These are phyloP conservation scores for Gibbula magus DNA, from an alignment of 2,888 invertebrate species.

Conservation along the genomic window DNA sequence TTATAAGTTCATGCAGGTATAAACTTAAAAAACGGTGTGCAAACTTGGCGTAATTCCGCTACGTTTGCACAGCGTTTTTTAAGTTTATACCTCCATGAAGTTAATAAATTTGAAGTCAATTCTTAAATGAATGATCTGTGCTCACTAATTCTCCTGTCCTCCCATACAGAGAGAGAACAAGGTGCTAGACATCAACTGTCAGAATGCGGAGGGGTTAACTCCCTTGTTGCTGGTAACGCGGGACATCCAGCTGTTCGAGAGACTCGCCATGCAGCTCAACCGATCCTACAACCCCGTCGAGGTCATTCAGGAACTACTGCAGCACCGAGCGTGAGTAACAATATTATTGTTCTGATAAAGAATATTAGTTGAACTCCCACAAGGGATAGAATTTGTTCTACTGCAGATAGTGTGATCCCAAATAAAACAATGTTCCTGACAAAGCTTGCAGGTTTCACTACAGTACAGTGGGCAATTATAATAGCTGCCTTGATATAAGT, in stretches of 20 bases:
- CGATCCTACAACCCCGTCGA: conserved; percentile 65
- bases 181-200: conserved; percentile 68
- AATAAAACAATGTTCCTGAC: too few relatives aligned
- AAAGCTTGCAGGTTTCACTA: not conserved
- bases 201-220: conserved; percentile 70
- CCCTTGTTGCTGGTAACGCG: conserved; percentile 69
- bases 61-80: too few relatives aligned
- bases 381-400: not conserved
- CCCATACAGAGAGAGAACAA: conserved; percentile 55
- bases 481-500: too few relatives aligned
- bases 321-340: conserved; percentile 68
- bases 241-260: conserved; percentile 70
- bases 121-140: too few relatives aligned
- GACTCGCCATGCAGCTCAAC: conserved; percentile 61
- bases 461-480: not conserved
- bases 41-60: too few relatives aligned
- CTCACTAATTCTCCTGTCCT: too few relatives aligned
- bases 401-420: too few relatives aligned
- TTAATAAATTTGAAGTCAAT: too few relatives aligned
- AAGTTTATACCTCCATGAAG: too few relatives aligned
- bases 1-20: too few relatives aligned
- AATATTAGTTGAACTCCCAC: not conserved
- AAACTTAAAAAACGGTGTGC: too few relatives aligned
- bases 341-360: too few relatives aligned
- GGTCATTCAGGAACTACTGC: conserved; percentile 64